A percentile compares a stretch with the other conserved stretches of the same genome.
Evolutionary conservation across 2,113 vertebrate species (phyloP).

Genomic region (Gnathonemus echidnorhynchus): DNA sequence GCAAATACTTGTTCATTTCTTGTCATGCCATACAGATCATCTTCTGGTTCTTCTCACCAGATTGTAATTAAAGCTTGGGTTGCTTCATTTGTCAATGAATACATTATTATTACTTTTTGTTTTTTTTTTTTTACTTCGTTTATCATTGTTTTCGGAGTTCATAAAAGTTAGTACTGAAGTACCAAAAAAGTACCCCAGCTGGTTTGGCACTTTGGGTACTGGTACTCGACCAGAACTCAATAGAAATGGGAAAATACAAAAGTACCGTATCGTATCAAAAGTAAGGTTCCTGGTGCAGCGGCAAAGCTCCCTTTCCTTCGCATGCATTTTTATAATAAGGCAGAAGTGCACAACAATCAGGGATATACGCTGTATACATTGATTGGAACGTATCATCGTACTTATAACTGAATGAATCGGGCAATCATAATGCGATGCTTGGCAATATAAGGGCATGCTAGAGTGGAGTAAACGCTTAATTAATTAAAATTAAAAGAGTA

Average conservation of each 20-base stretch:
- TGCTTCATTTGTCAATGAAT: background rate
- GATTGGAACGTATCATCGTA: background rate
- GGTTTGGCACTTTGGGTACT: background rate
- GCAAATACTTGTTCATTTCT: background rate
- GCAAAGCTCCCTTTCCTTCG: background rate
- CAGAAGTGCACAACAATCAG: background rate
- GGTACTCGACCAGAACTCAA: background rate
- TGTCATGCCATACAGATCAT: background rate
- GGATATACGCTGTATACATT: background rate
- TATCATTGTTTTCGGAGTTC: background rate
- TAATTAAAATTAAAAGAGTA: background rate
- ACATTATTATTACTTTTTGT: background rate
- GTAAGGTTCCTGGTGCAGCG: background rate
- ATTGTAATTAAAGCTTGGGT: background rate
- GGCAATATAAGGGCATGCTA: background rate
- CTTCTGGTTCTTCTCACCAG: background rate
- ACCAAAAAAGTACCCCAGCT: background rate
- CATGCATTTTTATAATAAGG: background rate
- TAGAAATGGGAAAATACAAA: background rate
- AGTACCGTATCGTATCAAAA: background rate
- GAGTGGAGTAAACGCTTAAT: background rate
- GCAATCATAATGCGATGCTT: background rate
- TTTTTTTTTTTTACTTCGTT: background rate
- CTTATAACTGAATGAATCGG: background rate
- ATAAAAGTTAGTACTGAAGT: background rate